Evolutionary conservation across 1,140 invertebrate species (phyloP).

Genomic region (silkworm (Bombyx mori)): ASM3026992v2 NC_085111.1:6673001-6673500

Average conservation of each 20-base stretch:
- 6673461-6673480: constrained; percentile 85
- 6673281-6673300: constrained; percentile 84
- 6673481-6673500: constrained; percentile 78
- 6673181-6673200: constrained; percentile 80
- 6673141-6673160: constrained; percentile 85
- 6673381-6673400: constrained; percentile 83
- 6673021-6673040: constrained; percentile 44
- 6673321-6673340: constrained; percentile 87
- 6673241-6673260: constrained; percentile 81
- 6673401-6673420: constrained; percentile 79
- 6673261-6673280: constrained; percentile 80
- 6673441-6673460: constrained; percentile 76
- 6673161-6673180: constrained; percentile 85
- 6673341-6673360: constrained; percentile 82
- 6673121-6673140: constrained; percentile 54
- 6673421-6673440: constrained; percentile 82
- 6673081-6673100: constrained; percentile 60
- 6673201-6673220: constrained; percentile 85
- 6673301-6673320: constrained; percentile 81
- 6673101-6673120: constrained; percentile 55
- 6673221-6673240: constrained; percentile 90
- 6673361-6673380: constrained; percentile 81
- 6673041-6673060: constrained; percentile 58
- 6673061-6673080: constrained; percentile 68
- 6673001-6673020: neutral